These are phyloP conservation scores for Oreochromis grahami DNA, from an alignment of 2,797 vertebrate species.

Conservation along the genomic window DNA sequence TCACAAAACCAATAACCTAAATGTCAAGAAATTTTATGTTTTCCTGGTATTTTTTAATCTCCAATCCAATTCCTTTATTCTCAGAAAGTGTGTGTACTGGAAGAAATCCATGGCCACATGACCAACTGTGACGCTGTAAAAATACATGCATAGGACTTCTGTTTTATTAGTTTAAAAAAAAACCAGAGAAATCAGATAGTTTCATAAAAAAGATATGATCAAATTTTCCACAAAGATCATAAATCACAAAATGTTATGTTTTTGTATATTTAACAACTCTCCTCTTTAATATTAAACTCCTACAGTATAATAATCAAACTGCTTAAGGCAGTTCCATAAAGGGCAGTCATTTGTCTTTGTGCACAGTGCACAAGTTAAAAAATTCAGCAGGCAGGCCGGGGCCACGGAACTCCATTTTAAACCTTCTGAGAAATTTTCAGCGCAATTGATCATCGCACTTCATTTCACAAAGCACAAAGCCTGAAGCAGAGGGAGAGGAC, in stretches of 20 bases:
- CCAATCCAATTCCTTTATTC: conserved; percentile 54
- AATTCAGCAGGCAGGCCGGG: conserved; percentile 52
- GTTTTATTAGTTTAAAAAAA: conserved; percentile 6
- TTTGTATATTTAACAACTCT: conserved; percentile 48
- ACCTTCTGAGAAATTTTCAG: conserved; percentile 66
- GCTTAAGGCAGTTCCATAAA: conserved; percentile 50
- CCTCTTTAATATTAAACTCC: conserved; percentile 51
- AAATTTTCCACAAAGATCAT: conserved; percentile 53
- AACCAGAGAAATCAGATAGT: background rate
- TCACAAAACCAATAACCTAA: conserved; percentile 65
- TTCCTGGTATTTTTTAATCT: conserved; percentile 62
- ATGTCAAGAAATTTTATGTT: conserved; percentile 63
- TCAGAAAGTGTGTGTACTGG: conserved; percentile 49
- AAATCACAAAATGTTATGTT: conserved; percentile 32
- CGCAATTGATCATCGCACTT: conserved; percentile 69
- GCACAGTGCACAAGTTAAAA: conserved; percentile 45
- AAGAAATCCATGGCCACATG: conserved; percentile 58
- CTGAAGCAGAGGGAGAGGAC: conserved; percentile 14
- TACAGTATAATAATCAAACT: conserved; percentile 49
- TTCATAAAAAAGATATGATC: conserved; percentile 9
- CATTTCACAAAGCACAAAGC: conserved; percentile 61
- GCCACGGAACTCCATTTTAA: conserved; percentile 61
- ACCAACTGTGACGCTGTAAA: conserved; percentile 52
- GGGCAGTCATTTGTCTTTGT: conserved; percentile 58
- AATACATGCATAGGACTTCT: conserved; percentile 29